phyloP scores from a whole-genome alignment of 2,888 invertebrate species.

The Alviniconcha strummeri region DNA sequence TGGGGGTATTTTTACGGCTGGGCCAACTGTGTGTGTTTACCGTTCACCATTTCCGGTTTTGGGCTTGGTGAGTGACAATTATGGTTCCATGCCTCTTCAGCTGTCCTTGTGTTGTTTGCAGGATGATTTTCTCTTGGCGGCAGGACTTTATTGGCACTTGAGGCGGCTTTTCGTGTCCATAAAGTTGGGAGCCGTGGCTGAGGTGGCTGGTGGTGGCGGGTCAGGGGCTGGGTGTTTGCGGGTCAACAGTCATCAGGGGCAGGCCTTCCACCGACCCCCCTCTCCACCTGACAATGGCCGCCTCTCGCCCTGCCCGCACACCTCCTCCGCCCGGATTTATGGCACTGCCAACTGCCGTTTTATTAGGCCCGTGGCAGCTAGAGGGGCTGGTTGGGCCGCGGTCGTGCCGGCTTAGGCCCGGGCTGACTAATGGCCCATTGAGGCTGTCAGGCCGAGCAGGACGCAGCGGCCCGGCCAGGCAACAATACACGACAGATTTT shows the following conservation, averaged over 20 bases:
- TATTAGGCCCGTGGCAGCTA: conserved; percentile 31
- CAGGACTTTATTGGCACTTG: conserved; percentile 2
- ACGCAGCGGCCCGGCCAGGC: background rate
- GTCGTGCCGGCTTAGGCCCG: conserved; percentile 7
- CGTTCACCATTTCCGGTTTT: background rate
- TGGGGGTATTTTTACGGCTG: no score
- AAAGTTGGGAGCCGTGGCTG: background rate
- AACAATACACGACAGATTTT: conserved; percentile 1
- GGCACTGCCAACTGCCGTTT: conserved; percentile 34
- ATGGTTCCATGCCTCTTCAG: no score
- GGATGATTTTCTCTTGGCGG: background rate
- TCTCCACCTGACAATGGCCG: background rate
- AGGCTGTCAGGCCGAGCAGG: conserved; percentile 32
- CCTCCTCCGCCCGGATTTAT: conserved; percentile 3
- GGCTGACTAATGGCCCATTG: conserved; percentile 41
- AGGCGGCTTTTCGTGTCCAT: background rate
- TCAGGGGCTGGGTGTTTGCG: background rate
- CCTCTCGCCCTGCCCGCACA: background rate
- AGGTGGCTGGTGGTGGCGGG: background rate
- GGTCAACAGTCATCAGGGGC: background rate
- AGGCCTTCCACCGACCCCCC: background rate
- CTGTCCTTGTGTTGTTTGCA: background rate
- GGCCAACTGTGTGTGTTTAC: background rate
- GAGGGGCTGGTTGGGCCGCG: conserved; percentile 15
- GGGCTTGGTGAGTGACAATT: background rate